Conservation (phyloP, 2,797 vertebrate species). For the Eupleurogrammus muticus region DNA sequence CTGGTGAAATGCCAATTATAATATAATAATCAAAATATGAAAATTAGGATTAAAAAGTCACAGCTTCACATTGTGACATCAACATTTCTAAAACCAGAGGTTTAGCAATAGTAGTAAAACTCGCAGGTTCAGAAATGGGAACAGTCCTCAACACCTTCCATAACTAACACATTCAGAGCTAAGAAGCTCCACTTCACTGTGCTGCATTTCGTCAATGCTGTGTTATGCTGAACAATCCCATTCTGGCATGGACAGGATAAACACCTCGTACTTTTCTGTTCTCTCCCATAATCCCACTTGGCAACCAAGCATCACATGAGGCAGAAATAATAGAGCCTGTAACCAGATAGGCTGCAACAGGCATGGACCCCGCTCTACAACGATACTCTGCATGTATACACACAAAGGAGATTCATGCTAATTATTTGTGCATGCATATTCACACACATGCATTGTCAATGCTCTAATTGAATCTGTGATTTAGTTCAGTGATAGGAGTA, state of each 20-base stretch:
- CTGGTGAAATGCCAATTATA: background rate
- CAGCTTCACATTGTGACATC: background rate
- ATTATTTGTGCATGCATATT: conserved; percentile 13
- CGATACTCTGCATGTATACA: conserved; percentile 37
- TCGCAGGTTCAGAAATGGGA: background rate
- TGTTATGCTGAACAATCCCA: conserved; percentile 24
- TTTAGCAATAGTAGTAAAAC: background rate
- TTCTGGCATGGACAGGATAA: conserved; percentile 55
- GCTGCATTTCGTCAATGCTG: conserved; percentile 22
- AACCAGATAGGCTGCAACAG: conserved; percentile 54
- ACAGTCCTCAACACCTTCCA: background rate
- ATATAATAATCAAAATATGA: no score
- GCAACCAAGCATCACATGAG: conserved; percentile 60
- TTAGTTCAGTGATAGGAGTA: conserved; percentile 13
- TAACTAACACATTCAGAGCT: background rate
- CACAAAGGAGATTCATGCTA: conserved; percentile 11
- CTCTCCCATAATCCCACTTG: conserved; percentile 69
- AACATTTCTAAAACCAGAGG: background rate
- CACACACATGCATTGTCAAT: background rate
- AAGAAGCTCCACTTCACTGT: conserved; percentile 2
- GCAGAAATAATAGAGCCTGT: conserved; percentile 35
- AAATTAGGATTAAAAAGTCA: background rate
- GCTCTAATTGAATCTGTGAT: background rate
- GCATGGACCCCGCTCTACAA: conserved; percentile 60
- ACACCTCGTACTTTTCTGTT: conserved; percentile 68